Conservation (phyloP, 2,113 vertebrate species). For the Oreochromis spilurus region DNA sequence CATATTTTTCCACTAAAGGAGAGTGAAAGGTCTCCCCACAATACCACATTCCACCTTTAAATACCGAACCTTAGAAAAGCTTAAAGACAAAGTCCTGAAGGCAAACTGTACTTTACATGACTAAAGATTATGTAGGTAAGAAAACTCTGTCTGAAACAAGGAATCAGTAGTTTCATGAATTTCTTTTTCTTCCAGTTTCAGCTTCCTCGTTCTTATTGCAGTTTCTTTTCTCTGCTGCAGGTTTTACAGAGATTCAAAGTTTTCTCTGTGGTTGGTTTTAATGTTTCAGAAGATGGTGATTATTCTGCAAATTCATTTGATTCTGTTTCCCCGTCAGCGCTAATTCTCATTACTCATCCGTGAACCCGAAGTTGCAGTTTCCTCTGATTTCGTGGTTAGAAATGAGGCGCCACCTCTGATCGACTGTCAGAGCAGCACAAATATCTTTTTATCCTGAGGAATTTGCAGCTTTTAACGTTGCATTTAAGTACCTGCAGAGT, state of each 20-base stretch:
- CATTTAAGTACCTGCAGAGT: background rate
- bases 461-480: background rate
- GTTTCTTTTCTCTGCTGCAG: background rate
- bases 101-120: background rate
- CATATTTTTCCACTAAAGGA: background rate
- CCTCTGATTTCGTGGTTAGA: background rate
- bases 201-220: background rate
- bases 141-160: background rate
- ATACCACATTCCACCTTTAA: background rate
- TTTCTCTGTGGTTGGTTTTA: background rate
- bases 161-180: rapidly evolving
- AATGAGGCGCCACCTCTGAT: background rate
- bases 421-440: background rate
- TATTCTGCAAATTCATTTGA: background rate
- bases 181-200: background rate
- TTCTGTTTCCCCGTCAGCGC: background rate
- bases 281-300: background rate
- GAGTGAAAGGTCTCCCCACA: background rate
- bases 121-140: background rate
- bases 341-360: background rate
- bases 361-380: background rate
- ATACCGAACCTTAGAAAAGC: rapidly evolving
- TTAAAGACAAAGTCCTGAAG: background rate
- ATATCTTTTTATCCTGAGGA: background rate
- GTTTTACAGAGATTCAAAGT: background rate